A percentile compares a stretch with the other conserved stretches of the same genome.
phyloP scores from a whole-genome alignment of 2,113 vertebrate genomes.

The Emberiza fucata region DNA sequence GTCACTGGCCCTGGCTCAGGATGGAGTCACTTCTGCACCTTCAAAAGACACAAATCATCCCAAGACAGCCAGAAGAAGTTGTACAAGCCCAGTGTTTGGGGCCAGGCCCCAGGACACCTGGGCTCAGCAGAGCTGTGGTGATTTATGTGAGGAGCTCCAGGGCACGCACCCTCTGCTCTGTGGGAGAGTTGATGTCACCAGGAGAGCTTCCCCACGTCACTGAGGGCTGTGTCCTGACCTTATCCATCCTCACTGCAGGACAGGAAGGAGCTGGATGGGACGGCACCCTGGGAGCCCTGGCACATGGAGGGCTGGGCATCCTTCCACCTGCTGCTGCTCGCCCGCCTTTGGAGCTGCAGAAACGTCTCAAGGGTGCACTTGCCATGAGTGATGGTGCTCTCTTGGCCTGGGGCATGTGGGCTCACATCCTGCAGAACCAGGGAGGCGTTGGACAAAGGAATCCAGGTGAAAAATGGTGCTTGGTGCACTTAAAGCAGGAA shows the following conservation, averaged over 20 bases:
- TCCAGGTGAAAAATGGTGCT: not conserved
- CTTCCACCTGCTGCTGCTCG: not conserved
- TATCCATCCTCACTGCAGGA: not conserved
- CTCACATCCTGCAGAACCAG: not conserved
- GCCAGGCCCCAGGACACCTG: not conserved
- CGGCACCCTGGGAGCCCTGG: not conserved
- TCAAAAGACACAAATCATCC: not conserved
- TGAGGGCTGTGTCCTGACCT: not conserved
- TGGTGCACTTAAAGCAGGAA: not conserved
- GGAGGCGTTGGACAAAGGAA: not conserved
- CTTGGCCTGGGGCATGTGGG: not conserved
- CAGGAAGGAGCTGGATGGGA: not conserved
- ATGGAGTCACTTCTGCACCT: not conserved
- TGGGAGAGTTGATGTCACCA: not conserved
- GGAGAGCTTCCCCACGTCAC: not conserved
- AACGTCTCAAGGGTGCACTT: not conserved
- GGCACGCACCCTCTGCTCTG: accelerated
- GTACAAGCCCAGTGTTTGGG: not conserved
- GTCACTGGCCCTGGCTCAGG: not conserved
- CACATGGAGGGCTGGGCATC: not conserved
- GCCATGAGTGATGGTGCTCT: not conserved
- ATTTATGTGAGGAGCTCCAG: not conserved
- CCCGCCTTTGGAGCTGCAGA: not conserved
- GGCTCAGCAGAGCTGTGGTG: not conserved
- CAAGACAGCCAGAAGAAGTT: not conserved